phyloP scores from a whole-genome alignment of 1,140 invertebrate species.

The Meteorus sp. region DNA sequence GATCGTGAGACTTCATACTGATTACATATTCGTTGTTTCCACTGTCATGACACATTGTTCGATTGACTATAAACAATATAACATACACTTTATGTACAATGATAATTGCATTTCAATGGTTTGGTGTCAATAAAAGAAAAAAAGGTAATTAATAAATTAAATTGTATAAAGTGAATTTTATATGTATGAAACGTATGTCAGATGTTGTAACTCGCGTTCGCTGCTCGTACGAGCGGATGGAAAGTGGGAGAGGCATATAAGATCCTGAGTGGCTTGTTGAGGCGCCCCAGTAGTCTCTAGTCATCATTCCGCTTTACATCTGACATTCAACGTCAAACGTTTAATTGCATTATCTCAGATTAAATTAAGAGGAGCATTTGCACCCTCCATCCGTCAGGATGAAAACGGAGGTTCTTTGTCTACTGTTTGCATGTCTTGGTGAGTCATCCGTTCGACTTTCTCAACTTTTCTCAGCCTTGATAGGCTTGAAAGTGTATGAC shows the following conservation, averaged over 20 bases:
- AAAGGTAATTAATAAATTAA: neutral
- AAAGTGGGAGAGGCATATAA: conserved; percentile 59
- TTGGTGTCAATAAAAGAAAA: too few relatives aligned
- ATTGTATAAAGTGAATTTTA: neutral
- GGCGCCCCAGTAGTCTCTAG: conserved; percentile 55
- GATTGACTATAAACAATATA: too few relatives aligned
- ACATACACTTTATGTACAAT: too few relatives aligned
- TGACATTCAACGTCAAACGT: conserved; percentile 18
- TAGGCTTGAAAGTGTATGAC: conserved; percentile 12
- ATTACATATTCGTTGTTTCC: too few relatives aligned
- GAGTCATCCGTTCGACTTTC: conserved; percentile 35
- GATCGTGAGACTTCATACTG: conserved; percentile 83
- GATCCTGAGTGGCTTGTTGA: conserved; percentile 42
- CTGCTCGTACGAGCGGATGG: conserved; percentile 13
- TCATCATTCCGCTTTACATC: conserved; percentile 45
- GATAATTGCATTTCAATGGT: too few relatives aligned
- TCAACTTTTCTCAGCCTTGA: conserved; percentile 2
- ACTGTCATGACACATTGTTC: too few relatives aligned
- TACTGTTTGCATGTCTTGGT: conserved; percentile 49
- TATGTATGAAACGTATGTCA: conserved; percentile 12
- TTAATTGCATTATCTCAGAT: neutral
- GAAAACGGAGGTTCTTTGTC: conserved; percentile 47
- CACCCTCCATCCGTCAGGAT: conserved; percentile 38
- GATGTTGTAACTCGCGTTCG: conserved; percentile 48
- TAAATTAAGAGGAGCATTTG: conserved; percentile 8